Evolutionary conservation across 2,113 vertebrate genomes (phyloP).

Genomic region (Naja naja): DNA sequence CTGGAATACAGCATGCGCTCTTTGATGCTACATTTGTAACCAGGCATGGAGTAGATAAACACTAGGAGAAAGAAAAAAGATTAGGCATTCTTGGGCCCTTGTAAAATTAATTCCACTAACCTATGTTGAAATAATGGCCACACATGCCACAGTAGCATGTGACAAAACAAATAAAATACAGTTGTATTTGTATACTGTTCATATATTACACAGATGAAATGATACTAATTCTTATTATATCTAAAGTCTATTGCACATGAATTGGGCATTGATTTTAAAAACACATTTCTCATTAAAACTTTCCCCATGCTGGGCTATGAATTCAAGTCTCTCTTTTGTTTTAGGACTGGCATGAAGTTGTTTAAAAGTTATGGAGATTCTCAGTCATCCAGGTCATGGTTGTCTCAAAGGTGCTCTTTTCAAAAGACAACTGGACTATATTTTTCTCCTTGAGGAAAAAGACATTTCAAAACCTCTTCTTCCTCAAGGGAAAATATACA

Average conservation of each 20-base stretch:
- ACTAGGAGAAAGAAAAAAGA: slow-evolving; percentile 70
- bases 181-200: background rate
- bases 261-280: background rate
- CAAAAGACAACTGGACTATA: background rate
- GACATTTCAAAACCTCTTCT: background rate
- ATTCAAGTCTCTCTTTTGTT: background rate
- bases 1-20: slow-evolving; percentile 98
- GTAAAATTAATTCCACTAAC: background rate
- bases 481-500: background rate
- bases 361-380: background rate
- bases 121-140: background rate
- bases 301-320: background rate
- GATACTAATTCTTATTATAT: background rate
- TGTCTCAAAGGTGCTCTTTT: background rate
- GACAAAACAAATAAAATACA: background rate
- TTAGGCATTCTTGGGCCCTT: background rate
- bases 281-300: background rate
- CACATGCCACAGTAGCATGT: background rate
- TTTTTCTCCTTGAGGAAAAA: background rate
- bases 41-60: slow-evolving; percentile 98
- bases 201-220: background rate
- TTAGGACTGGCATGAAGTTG: background rate
- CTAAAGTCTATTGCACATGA: background rate
- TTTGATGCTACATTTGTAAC: slow-evolving; percentile 96
- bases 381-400: background rate